Conservation (phyloP, 1,140 invertebrate species). For the Matsumurasca onukii region DNA sequence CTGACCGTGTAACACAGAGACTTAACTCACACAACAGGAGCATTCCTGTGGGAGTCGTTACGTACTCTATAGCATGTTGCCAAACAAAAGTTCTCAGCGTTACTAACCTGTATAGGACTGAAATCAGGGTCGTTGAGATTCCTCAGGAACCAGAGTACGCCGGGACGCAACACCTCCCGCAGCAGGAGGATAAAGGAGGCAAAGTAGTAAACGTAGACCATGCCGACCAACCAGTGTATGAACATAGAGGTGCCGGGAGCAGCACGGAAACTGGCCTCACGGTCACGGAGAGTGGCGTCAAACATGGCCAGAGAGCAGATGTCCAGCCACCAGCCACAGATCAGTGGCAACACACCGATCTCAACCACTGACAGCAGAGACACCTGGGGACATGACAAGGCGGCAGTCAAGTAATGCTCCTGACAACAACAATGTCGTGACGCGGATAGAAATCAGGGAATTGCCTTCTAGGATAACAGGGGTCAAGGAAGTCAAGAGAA, state of each 20-base stretch:
- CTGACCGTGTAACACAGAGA: no score
- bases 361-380: constrained; percentile 90
- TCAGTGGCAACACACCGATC: constrained; percentile 93
- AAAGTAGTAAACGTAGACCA: constrained; percentile 99
- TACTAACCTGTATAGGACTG: constrained; percentile 88
- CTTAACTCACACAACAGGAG: no score
- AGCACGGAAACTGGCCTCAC: constrained; percentile 82
- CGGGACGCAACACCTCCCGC: constrained; percentile 91
- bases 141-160: constrained; percentile 94
- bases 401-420: no score
- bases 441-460: no score
- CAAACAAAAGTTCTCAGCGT: no score
- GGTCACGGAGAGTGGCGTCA: constrained; percentile 85
- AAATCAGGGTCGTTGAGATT: constrained; percentile 99
- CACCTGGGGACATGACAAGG: constrained; percentile 49
- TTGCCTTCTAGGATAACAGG: no score
- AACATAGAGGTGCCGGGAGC: constrained; percentile 90
- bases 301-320: constrained; percentile 96
- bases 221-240: constrained; percentile 98
- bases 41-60: no score
- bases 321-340: constrained; percentile 99
- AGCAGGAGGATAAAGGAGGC: constrained; percentile 94
- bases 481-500: no score
- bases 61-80: no score
- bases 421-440: no score